These are phyloP conservation scores for Thymelicus lineola DNA, from an alignment of 2,888 invertebrate species.

Conservation along the genomic window DNA sequence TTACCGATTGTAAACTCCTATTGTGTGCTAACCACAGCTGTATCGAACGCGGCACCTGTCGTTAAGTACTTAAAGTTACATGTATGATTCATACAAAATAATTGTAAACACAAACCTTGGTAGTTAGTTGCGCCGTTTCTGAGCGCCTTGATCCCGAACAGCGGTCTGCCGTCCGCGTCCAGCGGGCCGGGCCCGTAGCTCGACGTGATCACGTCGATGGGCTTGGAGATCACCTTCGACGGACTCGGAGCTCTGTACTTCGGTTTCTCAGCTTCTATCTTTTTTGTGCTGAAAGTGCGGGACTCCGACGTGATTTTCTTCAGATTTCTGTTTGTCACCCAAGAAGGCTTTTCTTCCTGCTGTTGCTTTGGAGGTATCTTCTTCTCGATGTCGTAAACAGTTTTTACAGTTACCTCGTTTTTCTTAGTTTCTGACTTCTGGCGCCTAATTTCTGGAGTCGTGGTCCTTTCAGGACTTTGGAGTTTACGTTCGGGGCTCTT, in stretches of 20 bases:
- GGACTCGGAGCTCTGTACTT: slow-evolving; percentile 71
- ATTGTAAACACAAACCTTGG: slow-evolving; percentile 81
- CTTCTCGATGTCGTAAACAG: slow-evolving; percentile 63
- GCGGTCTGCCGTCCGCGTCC: slow-evolving; percentile 91
- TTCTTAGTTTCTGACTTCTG: slow-evolving; percentile 58
- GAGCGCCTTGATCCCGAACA: slow-evolving; percentile 92
- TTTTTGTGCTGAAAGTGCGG: slow-evolving; percentile 68
- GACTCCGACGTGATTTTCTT: slow-evolving; percentile 80
- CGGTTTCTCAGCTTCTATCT: slow-evolving; percentile 70
- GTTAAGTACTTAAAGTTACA: too few species aligned
- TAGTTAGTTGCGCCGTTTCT: slow-evolving; percentile 85
- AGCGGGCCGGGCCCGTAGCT: slow-evolving; percentile 94
- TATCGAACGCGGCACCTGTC: too few species aligned
- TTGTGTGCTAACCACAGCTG: too few species aligned
- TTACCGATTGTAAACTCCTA: too few species aligned
- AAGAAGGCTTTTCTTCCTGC: slow-evolving; percentile 85
- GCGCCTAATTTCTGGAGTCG: slow-evolving; percentile 64
- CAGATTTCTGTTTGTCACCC: slow-evolving; percentile 86
- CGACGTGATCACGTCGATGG: slow-evolving; percentile 89
- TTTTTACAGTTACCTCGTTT: slow-evolving; percentile 67
- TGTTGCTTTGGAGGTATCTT: slow-evolving; percentile 63
- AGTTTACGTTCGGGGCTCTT: slow-evolving; percentile 38
- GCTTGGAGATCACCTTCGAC: slow-evolving; percentile 71
- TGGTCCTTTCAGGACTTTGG: slow-evolving; percentile 54
- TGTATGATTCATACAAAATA: slow-evolving; percentile 1